Evolutionary conservation across 35 echinoderm and acorn worm genomes (phyloP), one percentile per base, ranked within the genome.

Genomic region (Apostichopus parvimensis): DNA sequence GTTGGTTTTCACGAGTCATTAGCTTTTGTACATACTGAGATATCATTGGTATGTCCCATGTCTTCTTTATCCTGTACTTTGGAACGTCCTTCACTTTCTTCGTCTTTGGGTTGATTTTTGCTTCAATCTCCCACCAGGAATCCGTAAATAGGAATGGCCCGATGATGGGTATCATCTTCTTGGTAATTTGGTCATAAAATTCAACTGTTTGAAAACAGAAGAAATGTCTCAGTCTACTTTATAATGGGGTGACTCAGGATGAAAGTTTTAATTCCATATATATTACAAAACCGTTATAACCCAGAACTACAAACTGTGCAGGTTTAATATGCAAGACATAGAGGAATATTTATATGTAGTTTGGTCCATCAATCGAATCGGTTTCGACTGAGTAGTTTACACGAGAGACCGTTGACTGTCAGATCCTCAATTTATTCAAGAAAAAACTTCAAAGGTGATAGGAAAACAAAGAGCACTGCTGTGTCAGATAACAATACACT

Each of bases 61-160:
- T 15, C 13, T 22, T 4, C 60, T 72, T 88, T 8, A 88, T 26
- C 9, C 34, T 23, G 86, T 88, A 88, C 64, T 26, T 72, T 24
- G 86, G 86, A 9, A 34, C 72, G 45, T 72, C 57, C 60, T 88
- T n/a, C 8, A 88, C 86, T 6, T 72, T 88, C 62, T 72, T 88
- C 9, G 86, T 88, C 28, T 25, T 72, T 64, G 45, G n/a, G 68
- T 88, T 68, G 24, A 88, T 66, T 4, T 25, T 22, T 68, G 61
- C 86, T 20, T 88, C 86, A 12, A 88, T 88, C 24, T 73, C 28
- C 86, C 86, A 88, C 86, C 86, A 88, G 60, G 6, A n/a, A 7
- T 88, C 86, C n/a, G 62, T 88, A 45, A 88, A 88, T 9, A 88
- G 62, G 17, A 88, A 88, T 10, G 61, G 61, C 15, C 86, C 86